A percentile compares a stretch with the other conserved stretches of the same genome.
These are phyloP conservation scores for Drosophila serrata DNA, from an alignment of 1,140 invertebrate species.

Conservation along the genomic window DNA sequence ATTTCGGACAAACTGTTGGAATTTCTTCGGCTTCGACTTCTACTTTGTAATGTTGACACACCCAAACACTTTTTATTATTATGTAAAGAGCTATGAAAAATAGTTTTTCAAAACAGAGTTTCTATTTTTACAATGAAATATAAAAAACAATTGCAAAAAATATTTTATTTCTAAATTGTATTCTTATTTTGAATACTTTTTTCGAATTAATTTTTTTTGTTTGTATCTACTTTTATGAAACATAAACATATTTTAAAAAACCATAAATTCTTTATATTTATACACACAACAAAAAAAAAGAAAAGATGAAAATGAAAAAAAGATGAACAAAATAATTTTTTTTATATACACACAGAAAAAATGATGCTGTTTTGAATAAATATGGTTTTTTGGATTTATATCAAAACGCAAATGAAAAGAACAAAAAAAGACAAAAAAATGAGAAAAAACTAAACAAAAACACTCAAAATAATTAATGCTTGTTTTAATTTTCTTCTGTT, in stretches of 20 bases:
- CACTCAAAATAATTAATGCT: conserved; percentile 56
- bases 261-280: conserved; percentile 28
- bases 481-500: conserved; percentile 57
- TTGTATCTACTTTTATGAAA: conserved; percentile 27
- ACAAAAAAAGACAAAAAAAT: conserved; percentile 34
- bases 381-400: conserved; percentile 85
- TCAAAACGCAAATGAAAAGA: conserved; percentile 78
- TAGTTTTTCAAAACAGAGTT: conserved; percentile 20
- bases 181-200: conserved; percentile 30
- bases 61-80: not conserved
- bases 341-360: conserved; percentile 57
- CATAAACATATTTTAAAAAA: conserved; percentile 38
- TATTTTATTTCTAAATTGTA: conserved; percentile 15
- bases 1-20: conserved; percentile 36
- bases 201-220: conserved; percentile 20
- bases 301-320: conserved; percentile 30
- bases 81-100: conserved; percentile 4
- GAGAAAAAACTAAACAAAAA: conserved; percentile 49
- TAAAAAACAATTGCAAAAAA: conserved; percentile 6
- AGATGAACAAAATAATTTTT: conserved; percentile 52
- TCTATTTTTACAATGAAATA: conserved; percentile 39
- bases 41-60: conserved; percentile 12
- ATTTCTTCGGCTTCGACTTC: conserved; percentile 29
- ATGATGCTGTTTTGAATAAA: conserved; percentile 84
- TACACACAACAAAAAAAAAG: conserved; percentile 48